A percentile compares a stretch with the other conserved stretches of the same genome.
Evolutionary conservation across 2,113 vertebrate species (phyloP).

Genomic region (Ptyas mucosa): DNA sequence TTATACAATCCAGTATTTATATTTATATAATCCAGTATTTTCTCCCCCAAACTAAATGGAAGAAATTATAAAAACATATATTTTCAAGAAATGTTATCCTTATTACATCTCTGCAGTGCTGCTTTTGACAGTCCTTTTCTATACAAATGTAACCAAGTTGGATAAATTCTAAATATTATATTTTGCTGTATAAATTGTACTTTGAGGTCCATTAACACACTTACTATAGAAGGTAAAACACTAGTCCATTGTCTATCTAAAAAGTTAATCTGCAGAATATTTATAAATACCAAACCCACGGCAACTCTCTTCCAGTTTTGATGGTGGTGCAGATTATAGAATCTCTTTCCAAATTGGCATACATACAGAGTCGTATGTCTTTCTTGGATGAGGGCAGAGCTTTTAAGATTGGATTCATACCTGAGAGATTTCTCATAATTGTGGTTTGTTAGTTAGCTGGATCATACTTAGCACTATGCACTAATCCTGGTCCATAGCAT

Average conservation of each 20-base stretch:
- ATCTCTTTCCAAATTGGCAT: background rate
- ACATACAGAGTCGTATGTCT: background rate
- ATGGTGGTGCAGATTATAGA: background rate
- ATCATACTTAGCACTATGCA: background rate
- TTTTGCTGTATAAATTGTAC: too few species aligned
- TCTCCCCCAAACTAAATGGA: too few species aligned
- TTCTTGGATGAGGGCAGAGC: background rate
- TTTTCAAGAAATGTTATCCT: too few species aligned
- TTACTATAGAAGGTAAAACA: background rate
- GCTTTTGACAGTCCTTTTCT: too few species aligned
- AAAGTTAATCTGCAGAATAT: background rate
- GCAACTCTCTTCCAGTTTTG: rapidly evolving
- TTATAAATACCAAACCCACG: background rate
- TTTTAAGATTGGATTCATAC: background rate
- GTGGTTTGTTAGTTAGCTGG: background rate
- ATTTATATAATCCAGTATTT: background rate
- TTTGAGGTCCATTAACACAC: background rate
- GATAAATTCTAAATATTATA: too few species aligned
- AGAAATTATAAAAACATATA: too few species aligned
- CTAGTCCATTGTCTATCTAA: background rate
- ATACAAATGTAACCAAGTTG: too few species aligned
- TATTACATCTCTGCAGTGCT: too few species aligned
- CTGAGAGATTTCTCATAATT: background rate
- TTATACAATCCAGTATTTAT: background rate
- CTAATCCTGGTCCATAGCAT: background rate